Evolutionary conservation across 2,113 vertebrate genomes (phyloP).

Genomic region (Phodopus roborovskii): DNA sequence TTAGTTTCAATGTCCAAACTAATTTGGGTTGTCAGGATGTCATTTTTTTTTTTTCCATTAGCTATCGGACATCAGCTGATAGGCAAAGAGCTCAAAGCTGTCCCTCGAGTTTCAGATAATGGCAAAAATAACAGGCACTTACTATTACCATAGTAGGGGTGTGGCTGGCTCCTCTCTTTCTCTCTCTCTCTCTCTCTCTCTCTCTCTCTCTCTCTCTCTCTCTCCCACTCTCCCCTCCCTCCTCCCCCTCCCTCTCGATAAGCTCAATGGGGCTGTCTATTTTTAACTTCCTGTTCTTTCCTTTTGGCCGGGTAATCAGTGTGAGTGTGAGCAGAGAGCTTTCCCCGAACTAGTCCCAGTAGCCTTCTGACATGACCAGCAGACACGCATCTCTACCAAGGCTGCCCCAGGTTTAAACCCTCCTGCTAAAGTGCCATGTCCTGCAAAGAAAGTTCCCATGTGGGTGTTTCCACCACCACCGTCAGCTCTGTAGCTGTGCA

Average conservation of each 20-base stretch:
- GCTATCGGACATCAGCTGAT: slow-evolving; percentile 77
- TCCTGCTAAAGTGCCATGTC: slow-evolving; percentile 84
- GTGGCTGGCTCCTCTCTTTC: slow-evolving; percentile 85
- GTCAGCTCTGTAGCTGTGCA: slow-evolving; percentile 92
- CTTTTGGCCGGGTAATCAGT: slow-evolving; percentile 87
- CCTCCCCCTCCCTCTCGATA: slow-evolving; percentile 86
- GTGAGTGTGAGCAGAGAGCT: slow-evolving; percentile 83
- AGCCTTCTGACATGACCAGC: slow-evolving; percentile 73
- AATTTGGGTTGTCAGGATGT: slow-evolving; percentile 71
- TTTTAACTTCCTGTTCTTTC: slow-evolving; percentile 92
- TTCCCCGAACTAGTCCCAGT: slow-evolving; percentile 84
- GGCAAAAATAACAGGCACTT: slow-evolving; percentile 83
- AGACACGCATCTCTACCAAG: background rate
- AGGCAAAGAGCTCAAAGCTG: slow-evolving; percentile 70
- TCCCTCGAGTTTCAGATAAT: slow-evolving; percentile 80
- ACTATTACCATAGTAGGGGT: slow-evolving; percentile 89
- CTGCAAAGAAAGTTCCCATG: slow-evolving; percentile 74
- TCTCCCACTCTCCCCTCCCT: slow-evolving; percentile 55
- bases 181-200: slow-evolving; percentile 4
- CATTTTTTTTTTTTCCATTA: slow-evolving; percentile 73
- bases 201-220: slow-evolving; percentile 78
- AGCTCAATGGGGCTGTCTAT: slow-evolving; percentile 92
- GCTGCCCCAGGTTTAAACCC: slow-evolving; percentile 61
- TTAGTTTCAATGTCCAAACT: background rate
- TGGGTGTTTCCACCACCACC: slow-evolving; percentile 88